Evolutionary conservation across 2,113 vertebrate genomes (phyloP), one percentile per base, ranked within the genome.

Genomic region (Eidolon helvum): DNA sequence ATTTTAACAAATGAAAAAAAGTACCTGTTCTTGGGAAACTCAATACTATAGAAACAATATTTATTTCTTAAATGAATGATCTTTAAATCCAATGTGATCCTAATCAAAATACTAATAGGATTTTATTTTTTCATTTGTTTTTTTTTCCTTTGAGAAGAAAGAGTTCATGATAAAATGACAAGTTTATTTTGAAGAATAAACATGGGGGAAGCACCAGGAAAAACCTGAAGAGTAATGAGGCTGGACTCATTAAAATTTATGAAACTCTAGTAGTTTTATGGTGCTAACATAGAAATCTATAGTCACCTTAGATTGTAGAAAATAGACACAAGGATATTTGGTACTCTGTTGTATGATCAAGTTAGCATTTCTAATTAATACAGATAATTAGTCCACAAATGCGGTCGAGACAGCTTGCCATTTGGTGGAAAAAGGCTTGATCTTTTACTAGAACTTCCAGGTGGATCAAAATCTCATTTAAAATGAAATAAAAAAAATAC

Each of bases 61-160:
- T 95, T 66, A 19, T 75, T 95, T 92, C 16, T 87, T 90, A 80
- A 90, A 45, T 87, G 48, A 96, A n/a, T 87, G 40, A 74, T 79
- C 35, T 59, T 74, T 74, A 80, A 87, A 71, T 68, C n/a, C 63
- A 12, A 68, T 87, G 21, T 40, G 43, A 69, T 91, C 69, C 19
- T 71, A 84, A 84, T 88, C 12, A 87, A 83, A 92, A 65, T 82
- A 78, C 33, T 80, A 87, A 21, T 87, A n/a, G 4, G 48, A 61
- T 61, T 57, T 86, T 40, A 21, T 77, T 61, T 68, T 79, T 5
- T 16, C 30, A 75, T 79, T n/a, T 69, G 9, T 3, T 30, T 24
- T 63, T 53, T 69, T 16, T 50, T 82, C 33, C 38, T 61, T 61
- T 63, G 33, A 59, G 12, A 68, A 66, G 38, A 53, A 80, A 71